A percentile compares a stretch with the other conserved stretches of the same genome.
Conservation (phyloP, 2,888 invertebrate species). For the Elgonia sp. region DNA sequence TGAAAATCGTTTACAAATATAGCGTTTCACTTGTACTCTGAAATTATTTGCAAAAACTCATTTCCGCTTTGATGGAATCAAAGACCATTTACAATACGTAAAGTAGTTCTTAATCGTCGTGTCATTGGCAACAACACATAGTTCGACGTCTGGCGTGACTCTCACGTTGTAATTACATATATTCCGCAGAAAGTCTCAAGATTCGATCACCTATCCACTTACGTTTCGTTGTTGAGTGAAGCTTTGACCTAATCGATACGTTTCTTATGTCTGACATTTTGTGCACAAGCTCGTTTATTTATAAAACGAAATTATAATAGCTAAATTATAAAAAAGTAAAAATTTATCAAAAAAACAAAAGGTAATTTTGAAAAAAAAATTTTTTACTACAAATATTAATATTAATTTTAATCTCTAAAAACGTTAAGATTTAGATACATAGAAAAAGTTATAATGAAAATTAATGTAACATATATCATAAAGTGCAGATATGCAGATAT, state of each 20-base stretch:
- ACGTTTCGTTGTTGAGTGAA: constrained; percentile 29
- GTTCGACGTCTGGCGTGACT: constrained; percentile 77
- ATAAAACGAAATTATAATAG: background rate
- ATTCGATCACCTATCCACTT: constrained; percentile 29
- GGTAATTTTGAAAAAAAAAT: too few relatives aligned
- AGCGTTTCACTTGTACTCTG: background rate
- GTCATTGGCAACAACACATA: constrained; percentile 70
- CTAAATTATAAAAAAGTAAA: too few relatives aligned
- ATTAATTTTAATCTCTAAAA: too few relatives aligned
- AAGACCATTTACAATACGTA: constrained; percentile 60
- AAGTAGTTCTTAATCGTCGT: constrained; percentile 75
- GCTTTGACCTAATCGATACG: background rate
- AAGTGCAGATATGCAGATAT: too few relatives aligned
- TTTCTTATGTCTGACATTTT: constrained; percentile 4
- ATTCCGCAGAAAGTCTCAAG: constrained; percentile 41
- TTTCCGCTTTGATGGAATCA: constrained; percentile 18
- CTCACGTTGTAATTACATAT: constrained; percentile 82
- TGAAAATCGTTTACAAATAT: constrained; percentile 1
- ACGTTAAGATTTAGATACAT: too few relatives aligned
- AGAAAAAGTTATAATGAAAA: too few relatives aligned
- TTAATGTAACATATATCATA: too few relatives aligned
- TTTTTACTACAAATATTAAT: too few relatives aligned
- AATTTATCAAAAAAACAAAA: too few relatives aligned
- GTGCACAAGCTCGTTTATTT: background rate
- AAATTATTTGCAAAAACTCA: constrained; percentile 20